phyloP scores from a whole-genome alignment of 2,797 vertebrate species.

The Diplodus sargus region DNA sequence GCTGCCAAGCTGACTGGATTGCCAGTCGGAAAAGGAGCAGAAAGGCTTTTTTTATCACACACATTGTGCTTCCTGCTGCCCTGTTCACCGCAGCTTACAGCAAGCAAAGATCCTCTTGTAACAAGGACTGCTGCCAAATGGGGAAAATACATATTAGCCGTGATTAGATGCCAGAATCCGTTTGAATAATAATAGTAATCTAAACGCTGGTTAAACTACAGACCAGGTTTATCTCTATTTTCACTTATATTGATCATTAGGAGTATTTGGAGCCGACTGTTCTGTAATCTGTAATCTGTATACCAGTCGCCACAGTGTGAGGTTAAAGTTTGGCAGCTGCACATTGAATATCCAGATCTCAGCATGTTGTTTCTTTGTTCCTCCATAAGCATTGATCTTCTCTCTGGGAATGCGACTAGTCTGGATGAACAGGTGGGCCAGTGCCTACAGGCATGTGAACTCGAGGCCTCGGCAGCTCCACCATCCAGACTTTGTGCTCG shows the following conservation, averaged over 20 bases:
- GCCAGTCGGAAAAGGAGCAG: background rate
- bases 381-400: constrained; percentile 45
- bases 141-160: constrained; percentile 3
- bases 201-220: background rate
- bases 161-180: background rate
- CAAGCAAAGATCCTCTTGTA: background rate
- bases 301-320: background rate
- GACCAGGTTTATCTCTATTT: background rate
- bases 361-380: constrained; percentile 55
- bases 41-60: background rate
- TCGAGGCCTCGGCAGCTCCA: constrained; percentile 67
- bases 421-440: constrained; percentile 77
- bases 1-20: no score
- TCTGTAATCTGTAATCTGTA: background rate
- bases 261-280: background rate
- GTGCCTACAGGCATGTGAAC: constrained; percentile 77
- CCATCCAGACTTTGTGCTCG: constrained; percentile 75
- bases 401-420: constrained; percentile 60
- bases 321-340: constrained; percentile 13
- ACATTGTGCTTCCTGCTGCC: background rate
- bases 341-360: constrained; percentile 25
- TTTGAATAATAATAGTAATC: background rate
- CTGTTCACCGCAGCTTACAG: background rate
- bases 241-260: background rate
- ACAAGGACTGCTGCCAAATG: background rate